These are phyloP conservation scores for Xenopus petersii DNA, from an alignment of 2,797 vertebrate species.

Conservation along the genomic window DNA sequence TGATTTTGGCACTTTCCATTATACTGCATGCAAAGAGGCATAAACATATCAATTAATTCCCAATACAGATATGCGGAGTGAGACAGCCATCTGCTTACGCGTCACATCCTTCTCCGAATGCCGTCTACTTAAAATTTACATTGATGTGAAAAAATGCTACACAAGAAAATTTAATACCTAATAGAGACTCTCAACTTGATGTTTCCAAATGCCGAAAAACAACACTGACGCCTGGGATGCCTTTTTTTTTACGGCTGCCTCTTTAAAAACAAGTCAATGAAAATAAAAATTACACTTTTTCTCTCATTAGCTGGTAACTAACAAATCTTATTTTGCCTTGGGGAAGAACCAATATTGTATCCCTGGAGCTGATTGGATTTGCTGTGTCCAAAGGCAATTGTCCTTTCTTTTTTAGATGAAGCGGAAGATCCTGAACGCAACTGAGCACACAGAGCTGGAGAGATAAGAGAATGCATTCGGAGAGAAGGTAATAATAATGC, in stretches of 20 bases:
- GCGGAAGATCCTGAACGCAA: not conserved
- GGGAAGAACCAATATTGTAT: not conserved
- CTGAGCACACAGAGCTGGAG: not conserved
- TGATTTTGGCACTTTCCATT: constrained; percentile 41
- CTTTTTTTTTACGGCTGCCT: too few relatives aligned
- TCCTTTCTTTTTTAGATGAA: not conserved
- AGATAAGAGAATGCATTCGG: not conserved
- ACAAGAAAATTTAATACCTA: not conserved
- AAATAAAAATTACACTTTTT: not conserved
- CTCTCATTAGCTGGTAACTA: not conserved
- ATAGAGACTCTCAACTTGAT: not conserved
- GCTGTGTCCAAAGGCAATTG: constrained; percentile 5
- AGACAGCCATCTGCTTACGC: constrained; percentile 61
- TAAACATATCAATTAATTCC: constrained; percentile 47
- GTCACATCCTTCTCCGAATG: constrained; percentile 56
- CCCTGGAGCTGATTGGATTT: not conserved
- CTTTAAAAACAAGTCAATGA: not conserved
- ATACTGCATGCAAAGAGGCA: constrained; percentile 29
- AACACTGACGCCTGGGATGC: too few relatives aligned
- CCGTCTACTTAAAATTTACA: constrained; percentile 60
- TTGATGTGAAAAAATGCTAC: constrained; percentile 52
- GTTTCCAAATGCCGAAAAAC: not conserved
- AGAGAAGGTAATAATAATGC: constrained; percentile 7
- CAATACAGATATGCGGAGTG: constrained; percentile 46
- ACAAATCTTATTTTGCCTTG: not conserved